A percentile compares a stretch with the other conserved stretches of the same genome.
Evolutionary conservation across 2,113 vertebrate genomes (phyloP).

Genomic region (Nothoprocta pentlandii): DNA sequence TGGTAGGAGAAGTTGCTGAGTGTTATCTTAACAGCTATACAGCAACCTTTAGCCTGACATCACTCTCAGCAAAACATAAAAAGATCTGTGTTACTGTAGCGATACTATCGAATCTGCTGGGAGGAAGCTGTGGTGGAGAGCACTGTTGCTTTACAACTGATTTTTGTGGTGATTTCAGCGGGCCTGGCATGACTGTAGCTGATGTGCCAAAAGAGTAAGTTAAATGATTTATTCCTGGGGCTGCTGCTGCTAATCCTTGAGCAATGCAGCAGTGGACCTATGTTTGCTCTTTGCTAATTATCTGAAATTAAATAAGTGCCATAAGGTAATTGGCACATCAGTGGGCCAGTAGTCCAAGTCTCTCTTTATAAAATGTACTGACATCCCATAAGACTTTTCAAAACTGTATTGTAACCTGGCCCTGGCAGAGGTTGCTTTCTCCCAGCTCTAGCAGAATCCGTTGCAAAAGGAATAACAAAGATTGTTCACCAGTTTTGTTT

Average conservation of each 20-base stretch:
- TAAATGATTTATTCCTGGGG: neutral
- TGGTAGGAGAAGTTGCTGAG: neutral
- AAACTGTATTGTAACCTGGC: no score
- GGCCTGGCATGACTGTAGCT: neutral
- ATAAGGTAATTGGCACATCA: neutral
- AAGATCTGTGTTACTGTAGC: neutral
- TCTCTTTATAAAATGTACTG: neutral
- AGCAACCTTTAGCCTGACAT: neutral
- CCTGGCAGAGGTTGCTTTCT: neutral
- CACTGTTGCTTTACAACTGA: neutral
- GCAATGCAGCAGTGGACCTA: neutral
- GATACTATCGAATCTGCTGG: neutral
- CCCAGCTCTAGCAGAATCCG: neutral
- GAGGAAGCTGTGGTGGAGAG: constrained; percentile 35
- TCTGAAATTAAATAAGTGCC: neutral
- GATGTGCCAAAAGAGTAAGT: neutral
- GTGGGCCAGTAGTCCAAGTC: neutral
- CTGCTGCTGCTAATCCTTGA: neutral
- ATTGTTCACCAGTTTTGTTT: neutral
- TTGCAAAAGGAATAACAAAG: neutral
- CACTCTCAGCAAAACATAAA: neutral
- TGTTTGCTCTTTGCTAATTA: neutral
- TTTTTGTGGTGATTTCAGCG: neutral
- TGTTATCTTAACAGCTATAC: neutral
- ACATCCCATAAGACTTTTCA: neutral